phyloP scores from a whole-genome alignment of 2,888 invertebrate genomes.

The Neelides folsomi region DNA sequence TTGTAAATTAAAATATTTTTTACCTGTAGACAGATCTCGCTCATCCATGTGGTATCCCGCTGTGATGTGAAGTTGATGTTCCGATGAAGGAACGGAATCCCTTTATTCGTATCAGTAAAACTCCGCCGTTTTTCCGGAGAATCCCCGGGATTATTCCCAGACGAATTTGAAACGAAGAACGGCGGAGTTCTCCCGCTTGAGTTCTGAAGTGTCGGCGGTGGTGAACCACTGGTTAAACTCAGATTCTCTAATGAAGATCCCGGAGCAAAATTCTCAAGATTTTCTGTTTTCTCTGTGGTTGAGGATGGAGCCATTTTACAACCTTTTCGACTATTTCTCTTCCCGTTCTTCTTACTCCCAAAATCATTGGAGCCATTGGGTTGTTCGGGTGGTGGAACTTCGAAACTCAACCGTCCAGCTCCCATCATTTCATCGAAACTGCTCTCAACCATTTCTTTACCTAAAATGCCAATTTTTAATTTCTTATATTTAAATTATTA shows the following conservation, averaged over 20 bases:
- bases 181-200: constrained; percentile 4
- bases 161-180: not conserved
- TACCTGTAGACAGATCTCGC: constrained; percentile 31
- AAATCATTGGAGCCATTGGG: too few species aligned
- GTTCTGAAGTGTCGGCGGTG: not conserved
- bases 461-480: too few species aligned
- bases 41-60: constrained; percentile 19
- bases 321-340: too few species aligned
- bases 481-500: too few species aligned
- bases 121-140: not conserved
- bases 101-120: not conserved
- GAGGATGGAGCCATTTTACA: too few species aligned
- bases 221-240: constrained; percentile 5
- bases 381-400: too few species aligned
- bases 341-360: too few species aligned
- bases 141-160: constrained; percentile 2
- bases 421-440: too few species aligned
- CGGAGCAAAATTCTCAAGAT: constrained; percentile 18
- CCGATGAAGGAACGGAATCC: constrained; percentile 7
- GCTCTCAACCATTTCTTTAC: too few species aligned
- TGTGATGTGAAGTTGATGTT: constrained; percentile 8
- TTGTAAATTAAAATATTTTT: constrained; percentile 3
- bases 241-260: not conserved
- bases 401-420: too few species aligned
- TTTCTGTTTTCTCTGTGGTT: constrained; percentile 1